A percentile compares a stretch with the other conserved stretches of the same genome.
These are phyloP conservation scores for Gnathonemus echidnorhynchus DNA, from an alignment of 2,113 vertebrate genomes.

Conservation along the genomic window DNA sequence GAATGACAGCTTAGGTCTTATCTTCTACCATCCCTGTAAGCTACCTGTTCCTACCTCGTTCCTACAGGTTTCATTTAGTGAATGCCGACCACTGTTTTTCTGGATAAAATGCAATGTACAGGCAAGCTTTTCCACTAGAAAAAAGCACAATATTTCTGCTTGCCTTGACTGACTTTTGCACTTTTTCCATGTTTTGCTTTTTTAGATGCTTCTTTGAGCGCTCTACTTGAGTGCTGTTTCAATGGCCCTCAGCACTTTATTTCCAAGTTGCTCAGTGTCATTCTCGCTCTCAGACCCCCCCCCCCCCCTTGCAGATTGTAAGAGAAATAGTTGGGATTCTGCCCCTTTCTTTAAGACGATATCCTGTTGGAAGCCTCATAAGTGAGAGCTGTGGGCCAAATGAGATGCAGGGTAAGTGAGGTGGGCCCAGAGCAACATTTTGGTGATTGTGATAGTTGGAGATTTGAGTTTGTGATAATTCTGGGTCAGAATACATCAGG, in stretches of 20 bases:
- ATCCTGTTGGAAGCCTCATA: slow-evolving; percentile 47
- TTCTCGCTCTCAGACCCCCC: background rate
- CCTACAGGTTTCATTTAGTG: background rate
- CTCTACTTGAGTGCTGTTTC: background rate
- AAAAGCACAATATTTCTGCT: background rate
- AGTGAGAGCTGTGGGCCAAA: background rate
- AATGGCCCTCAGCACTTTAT: background rate
- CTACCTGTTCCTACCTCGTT: background rate
- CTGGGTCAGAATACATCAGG: background rate
- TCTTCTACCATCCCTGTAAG: background rate
- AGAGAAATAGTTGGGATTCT: background rate
- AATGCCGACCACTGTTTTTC: background rate
- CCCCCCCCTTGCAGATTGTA: background rate
- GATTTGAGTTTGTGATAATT: background rate
- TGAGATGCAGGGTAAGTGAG: background rate
- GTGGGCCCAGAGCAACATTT: background rate
- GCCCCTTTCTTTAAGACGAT: background rate
- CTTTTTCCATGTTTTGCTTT: background rate
- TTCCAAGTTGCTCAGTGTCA: background rate
- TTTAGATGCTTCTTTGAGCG: too few species aligned
- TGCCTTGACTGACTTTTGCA: background rate
- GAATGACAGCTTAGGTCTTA: background rate
- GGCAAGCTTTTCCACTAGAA: background rate
- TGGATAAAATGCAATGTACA: background rate
- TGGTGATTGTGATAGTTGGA: background rate